These are phyloP conservation scores for Eristalinus aeneus DNA, from an alignment of 2,888 invertebrate species.

Conservation along the genomic window DNA sequence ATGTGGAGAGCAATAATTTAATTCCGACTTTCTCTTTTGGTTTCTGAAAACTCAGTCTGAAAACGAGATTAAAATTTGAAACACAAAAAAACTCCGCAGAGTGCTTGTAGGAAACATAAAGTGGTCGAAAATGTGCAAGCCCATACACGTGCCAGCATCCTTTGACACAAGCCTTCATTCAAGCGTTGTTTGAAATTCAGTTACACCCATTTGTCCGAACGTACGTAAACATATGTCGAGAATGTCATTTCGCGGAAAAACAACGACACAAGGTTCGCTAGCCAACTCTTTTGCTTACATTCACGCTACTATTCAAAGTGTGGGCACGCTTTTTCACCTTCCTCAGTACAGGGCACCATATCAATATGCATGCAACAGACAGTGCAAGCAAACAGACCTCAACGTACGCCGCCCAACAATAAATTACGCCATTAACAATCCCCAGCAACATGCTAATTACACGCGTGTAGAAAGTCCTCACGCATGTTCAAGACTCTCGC, in stretches of 20 bases:
- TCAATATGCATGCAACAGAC: background rate
- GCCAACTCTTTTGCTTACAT: slow-evolving; percentile 40
- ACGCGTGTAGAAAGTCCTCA: slow-evolving; percentile 58
- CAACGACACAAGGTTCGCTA: slow-evolving; percentile 21
- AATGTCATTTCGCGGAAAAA: background rate
- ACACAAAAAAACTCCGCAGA: too few relatives aligned
- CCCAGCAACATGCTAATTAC: slow-evolving; percentile 46
- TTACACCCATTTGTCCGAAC: background rate
- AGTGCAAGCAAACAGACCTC: background rate
- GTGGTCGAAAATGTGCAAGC: too few relatives aligned
- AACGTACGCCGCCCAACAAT: slow-evolving; percentile 14
- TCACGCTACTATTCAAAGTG: background rate
- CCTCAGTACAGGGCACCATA: background rate
- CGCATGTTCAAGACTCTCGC: slow-evolving; percentile 24
- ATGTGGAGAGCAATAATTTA: too few relatives aligned
- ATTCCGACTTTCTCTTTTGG: too few relatives aligned
- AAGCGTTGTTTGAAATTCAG: background rate
- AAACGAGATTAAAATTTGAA: too few relatives aligned
- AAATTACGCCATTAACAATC: slow-evolving; percentile 37
- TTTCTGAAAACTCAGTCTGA: too few relatives aligned
- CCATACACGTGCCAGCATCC: background rate
- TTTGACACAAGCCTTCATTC: background rate
- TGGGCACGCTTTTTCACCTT: background rate
- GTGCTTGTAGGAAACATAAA: too few relatives aligned
- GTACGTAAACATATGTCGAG: background rate